Evolutionary conservation across 2,888 invertebrate species (phyloP).

Genomic region (Andrena bicolor): DNA sequence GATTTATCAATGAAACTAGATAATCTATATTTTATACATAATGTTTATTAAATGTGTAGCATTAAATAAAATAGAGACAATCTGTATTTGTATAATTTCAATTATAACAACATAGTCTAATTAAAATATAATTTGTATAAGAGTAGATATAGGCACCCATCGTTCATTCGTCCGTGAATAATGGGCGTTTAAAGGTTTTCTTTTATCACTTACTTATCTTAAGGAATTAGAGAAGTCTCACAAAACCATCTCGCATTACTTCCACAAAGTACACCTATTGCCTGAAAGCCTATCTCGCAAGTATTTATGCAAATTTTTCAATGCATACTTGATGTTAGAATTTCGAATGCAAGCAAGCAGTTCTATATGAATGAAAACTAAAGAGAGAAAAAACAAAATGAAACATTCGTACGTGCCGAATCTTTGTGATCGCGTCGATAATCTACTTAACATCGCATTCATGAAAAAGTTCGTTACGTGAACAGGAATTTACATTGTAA

Average conservation of each 20-base stretch:
- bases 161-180: slow-evolving; percentile 49
- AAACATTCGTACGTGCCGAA: slow-evolving; percentile 26
- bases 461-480: slow-evolving; percentile 21
- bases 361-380: slow-evolving; percentile 41
- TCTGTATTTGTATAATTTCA: slow-evolving; percentile 78
- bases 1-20: slow-evolving; percentile 17
- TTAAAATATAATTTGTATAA: slow-evolving; percentile 73
- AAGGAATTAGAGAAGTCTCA: slow-evolving; percentile 54
- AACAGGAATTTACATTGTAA: slow-evolving; percentile 29
- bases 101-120: slow-evolving; percentile 75
- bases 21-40: slow-evolving; percentile 53
- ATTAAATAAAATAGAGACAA: slow-evolving; percentile 80
- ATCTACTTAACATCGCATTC: slow-evolving; percentile 23
- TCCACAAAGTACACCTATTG: slow-evolving; percentile 60
- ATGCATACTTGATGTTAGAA: slow-evolving; percentile 46
- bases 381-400: slow-evolving; percentile 23
- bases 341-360: slow-evolving; percentile 50
- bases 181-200: slow-evolving; percentile 48
- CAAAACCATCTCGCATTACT: slow-evolving; percentile 44
- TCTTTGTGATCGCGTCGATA: slow-evolving; percentile 9
- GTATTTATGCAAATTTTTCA: slow-evolving; percentile 53
- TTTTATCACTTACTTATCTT: slow-evolving; percentile 59
- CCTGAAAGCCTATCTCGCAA: slow-evolving; percentile 58
- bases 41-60: slow-evolving; percentile 73
- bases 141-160: slow-evolving; percentile 61